These are phyloP conservation scores for Laticauda laticaudata DNA, from an alignment of 2,113 vertebrate species.

Conservation along the genomic window DNA sequence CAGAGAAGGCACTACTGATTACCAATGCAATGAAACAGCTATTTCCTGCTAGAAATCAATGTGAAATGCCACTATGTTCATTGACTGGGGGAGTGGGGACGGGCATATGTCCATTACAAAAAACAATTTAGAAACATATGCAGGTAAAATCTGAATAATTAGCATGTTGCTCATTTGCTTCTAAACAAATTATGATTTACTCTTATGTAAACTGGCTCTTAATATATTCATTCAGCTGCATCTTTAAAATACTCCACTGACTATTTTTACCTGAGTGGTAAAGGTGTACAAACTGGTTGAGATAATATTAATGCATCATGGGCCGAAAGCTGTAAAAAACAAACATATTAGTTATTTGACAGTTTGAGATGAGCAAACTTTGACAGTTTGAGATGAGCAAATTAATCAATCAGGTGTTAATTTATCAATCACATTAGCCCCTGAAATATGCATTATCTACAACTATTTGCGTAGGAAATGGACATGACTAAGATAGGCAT, in stretches of 20 bases:
- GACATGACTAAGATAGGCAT: background rate
- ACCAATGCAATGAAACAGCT: too few species aligned
- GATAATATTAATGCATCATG: constrained; percentile 91
- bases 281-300: constrained; percentile 93
- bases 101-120: background rate
- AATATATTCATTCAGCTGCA: background rate
- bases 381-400: background rate
- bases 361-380: constrained; percentile 4
- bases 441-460: background rate
- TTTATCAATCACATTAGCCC: background rate
- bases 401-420: background rate
- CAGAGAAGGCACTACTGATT: too few species aligned
- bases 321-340: constrained; percentile 82
- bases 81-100: background rate
- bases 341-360: constrained; percentile 25
- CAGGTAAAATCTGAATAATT: background rate
- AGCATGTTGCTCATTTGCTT: background rate
- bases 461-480: background rate
- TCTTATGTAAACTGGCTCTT: background rate
- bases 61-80: background rate
- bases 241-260: background rate
- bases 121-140: background rate
- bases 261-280: constrained; percentile 87
- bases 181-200: background rate
- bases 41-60: background rate